Conservation (phyloP, 2,797 vertebrate genomes). For the Clarias pachynema region DNA sequence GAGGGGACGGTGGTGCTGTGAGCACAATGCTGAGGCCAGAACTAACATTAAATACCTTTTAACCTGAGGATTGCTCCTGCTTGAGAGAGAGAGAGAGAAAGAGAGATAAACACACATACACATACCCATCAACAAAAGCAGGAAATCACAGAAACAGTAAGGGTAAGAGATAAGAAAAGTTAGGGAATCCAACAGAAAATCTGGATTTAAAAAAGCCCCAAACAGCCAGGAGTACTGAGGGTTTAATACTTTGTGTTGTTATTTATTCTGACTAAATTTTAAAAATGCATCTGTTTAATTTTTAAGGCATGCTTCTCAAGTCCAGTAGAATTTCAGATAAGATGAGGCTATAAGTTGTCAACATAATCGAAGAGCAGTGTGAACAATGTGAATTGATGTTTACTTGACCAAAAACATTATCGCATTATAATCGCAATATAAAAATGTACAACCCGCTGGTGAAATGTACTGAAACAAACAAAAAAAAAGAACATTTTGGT, state of each 20-base stretch:
- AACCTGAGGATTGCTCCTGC: conserved; percentile 99
- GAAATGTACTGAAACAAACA: neutral
- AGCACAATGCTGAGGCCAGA: conserved; percentile 79
- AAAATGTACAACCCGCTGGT: neutral
- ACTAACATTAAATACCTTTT: conserved; percentile 92
- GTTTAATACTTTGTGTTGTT: neutral
- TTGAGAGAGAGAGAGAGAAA: conserved; percentile 89
- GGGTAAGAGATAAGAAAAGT: neutral
- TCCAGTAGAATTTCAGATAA: neutral
- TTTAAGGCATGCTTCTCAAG: neutral
- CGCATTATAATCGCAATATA: neutral
- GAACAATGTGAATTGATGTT: neutral
- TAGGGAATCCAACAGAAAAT: neutral
- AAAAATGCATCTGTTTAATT: neutral
- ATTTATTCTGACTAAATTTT: neutral
- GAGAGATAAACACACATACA: conserved; percentile 75
- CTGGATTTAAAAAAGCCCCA: neutral
- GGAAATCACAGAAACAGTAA: conserved; percentile 51
- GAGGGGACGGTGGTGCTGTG: conserved; percentile 69
- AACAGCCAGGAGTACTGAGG: neutral
- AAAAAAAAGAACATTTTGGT: no score
- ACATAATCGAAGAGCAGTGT: neutral
- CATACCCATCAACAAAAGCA: conserved; percentile 63
- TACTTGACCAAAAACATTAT: neutral
- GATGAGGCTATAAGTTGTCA: neutral